Conservation (phyloP, 2,888 invertebrate genomes). For the Melolontha melolontha region DNA sequence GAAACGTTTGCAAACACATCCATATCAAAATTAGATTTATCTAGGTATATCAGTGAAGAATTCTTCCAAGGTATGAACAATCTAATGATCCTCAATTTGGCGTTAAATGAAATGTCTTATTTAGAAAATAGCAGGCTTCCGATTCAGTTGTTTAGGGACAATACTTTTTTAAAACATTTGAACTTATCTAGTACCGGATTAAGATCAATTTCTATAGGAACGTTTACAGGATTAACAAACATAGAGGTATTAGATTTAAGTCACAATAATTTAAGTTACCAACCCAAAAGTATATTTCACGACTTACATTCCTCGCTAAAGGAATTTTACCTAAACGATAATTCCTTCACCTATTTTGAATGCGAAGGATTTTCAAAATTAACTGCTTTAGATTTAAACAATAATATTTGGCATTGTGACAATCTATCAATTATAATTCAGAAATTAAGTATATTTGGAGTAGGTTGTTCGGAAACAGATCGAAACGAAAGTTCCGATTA, state of each 20-base stretch:
- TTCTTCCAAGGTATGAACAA: background rate
- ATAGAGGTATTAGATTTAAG: constrained; percentile 26
- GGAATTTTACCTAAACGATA: constrained; percentile 28
- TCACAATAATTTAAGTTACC: constrained; percentile 17
- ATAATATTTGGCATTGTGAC: constrained; percentile 11
- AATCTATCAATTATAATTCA: background rate
- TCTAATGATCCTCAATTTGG: background rate
- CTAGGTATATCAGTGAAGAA: background rate
- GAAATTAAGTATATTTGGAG: background rate
- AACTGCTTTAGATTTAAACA: background rate
- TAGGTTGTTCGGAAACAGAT: background rate
- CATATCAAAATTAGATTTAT: background rate
- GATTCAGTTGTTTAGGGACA: constrained; percentile 24
- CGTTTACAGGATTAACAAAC: constrained; percentile 21
- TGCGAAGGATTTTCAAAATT: constrained; percentile 8
- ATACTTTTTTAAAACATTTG: constrained; percentile 4
- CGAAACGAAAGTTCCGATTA: no score
- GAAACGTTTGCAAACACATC: background rate
- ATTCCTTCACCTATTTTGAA: constrained; percentile 23
- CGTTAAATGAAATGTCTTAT: background rate
- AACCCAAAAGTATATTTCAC: constrained; percentile 23
- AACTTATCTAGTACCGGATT: constrained; percentile 18
- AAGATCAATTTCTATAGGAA: constrained; percentile 16
- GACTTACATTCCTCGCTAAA: background rate
- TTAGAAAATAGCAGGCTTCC: constrained; percentile 2